These are phyloP conservation scores for Catharus fuscescens DNA, from an alignment of 2,113 vertebrate genomes.

Conservation along the genomic window DNA sequence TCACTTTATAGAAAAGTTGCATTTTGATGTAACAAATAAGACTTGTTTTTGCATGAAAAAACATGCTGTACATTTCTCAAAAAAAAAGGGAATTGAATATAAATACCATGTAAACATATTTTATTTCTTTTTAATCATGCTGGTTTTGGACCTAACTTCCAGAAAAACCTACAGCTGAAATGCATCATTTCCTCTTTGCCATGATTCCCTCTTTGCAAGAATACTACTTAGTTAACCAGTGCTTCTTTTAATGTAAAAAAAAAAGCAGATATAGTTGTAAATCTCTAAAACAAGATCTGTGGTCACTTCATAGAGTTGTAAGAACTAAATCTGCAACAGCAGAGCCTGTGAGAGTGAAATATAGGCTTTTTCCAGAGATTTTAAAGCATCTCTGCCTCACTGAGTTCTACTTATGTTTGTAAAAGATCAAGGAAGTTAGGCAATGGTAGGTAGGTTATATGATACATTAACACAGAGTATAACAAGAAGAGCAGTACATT, in stretches of 20 bases:
- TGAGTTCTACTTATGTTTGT: neutral
- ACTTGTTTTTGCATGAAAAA: neutral
- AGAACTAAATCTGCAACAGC: neutral
- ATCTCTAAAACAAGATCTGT: neutral
- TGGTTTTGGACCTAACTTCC: neutral
- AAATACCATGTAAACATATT: neutral
- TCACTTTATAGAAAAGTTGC: neutral
- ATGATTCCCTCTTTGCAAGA: neutral
- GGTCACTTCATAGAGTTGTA: neutral
- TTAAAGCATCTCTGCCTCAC: neutral
- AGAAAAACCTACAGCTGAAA: neutral
- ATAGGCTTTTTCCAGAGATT: neutral
- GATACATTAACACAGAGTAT: neutral
- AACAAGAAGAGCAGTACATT: neutral
- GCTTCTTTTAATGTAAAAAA: neutral
- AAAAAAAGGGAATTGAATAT: neutral
- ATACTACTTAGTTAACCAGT: neutral
- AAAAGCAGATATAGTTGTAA: neutral
- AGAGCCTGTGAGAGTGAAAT: neutral
- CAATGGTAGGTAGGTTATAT: neutral
- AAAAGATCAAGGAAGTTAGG: neutral
- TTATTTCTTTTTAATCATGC: neutral
- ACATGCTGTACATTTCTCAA: neutral
- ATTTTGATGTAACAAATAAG: neutral
- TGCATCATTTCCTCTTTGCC: neutral